Percentiles rank a stretch among this genome's conserved stretches.
These are phyloP conservation scores for Sphaerophoria rueppellii DNA, from an alignment of 2,888 invertebrate genomes.

Conservation along the genomic window DNA sequence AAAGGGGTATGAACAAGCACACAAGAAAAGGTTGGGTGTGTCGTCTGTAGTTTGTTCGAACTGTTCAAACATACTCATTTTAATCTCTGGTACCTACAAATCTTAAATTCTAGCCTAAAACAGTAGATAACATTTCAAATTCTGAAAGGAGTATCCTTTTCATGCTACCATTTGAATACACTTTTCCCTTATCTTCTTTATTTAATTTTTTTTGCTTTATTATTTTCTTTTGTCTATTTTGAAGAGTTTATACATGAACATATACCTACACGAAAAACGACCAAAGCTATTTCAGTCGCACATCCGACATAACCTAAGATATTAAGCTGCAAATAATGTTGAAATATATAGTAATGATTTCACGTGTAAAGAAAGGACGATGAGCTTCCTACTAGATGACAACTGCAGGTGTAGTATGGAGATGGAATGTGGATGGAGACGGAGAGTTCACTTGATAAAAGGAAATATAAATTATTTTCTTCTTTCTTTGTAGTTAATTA, in stretches of 20 bases:
- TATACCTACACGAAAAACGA: conserved; percentile 27
- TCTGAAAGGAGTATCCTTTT: conserved; percentile 39
- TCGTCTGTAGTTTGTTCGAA: too few relatives aligned
- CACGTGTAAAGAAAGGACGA: conserved; percentile 12
- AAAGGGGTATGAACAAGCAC: too few relatives aligned
- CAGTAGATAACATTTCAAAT: conserved; percentile 33
- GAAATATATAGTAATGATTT: conserved; percentile 7
- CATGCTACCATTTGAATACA: conserved; percentile 25
- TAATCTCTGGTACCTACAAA: too few relatives aligned
- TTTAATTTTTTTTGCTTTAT: conserved; percentile 11
- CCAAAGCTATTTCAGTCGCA: conserved; percentile 47
- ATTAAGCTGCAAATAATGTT: background rate
- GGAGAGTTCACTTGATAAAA: conserved; percentile 64
- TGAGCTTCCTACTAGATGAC: conserved; percentile 25
- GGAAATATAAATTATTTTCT: conserved; percentile 63
- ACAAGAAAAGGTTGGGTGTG: too few relatives aligned
- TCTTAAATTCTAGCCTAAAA: too few relatives aligned
- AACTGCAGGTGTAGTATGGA: conserved; percentile 53
- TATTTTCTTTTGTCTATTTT: conserved; percentile 32
- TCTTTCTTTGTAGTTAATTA: conserved; percentile 63
- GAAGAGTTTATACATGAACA: too few relatives aligned
- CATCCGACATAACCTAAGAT: background rate
- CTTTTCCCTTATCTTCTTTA: background rate
- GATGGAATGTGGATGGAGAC: background rate
- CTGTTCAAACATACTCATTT: too few relatives aligned